Conservation (phyloP, 2,113 vertebrate species). For the Catharus bicknelli region DNA sequence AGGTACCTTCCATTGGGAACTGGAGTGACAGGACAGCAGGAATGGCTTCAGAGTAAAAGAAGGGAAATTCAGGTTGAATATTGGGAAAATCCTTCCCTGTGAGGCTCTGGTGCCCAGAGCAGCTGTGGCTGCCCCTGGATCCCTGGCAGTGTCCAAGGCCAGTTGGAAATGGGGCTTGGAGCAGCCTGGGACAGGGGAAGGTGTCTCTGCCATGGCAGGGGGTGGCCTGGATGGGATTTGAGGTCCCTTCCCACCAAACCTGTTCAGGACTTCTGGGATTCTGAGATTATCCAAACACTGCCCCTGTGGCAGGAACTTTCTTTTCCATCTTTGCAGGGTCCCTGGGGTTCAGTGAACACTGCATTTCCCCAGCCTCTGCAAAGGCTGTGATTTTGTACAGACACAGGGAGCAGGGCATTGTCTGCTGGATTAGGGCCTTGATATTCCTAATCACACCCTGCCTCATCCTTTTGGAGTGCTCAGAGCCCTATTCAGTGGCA, state of each 20-base stretch:
- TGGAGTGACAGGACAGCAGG: not conserved
- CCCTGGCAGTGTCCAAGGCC: not conserved
- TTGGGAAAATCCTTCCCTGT: not conserved
- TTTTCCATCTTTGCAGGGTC: not conserved
- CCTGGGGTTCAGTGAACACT: not conserved
- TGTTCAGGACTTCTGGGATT: not conserved
- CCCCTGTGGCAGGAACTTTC: not conserved
- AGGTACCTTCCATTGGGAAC: not conserved
- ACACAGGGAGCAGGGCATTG: conserved; percentile 50
- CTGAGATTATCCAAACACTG: too few species aligned
- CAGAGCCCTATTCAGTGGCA: conserved; percentile 72
- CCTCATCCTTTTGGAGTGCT: conserved; percentile 48
- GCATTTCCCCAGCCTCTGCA: not conserved
- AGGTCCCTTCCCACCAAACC: not conserved
- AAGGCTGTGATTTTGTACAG: conserved; percentile 49
- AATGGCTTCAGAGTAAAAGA: not conserved
- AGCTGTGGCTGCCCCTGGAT: not conserved
- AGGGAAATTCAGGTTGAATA: too few species aligned
- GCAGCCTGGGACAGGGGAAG: not conserved
- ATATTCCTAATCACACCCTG: conserved; percentile 65
- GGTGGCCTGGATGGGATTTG: rapidly evolving
- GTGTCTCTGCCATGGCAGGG: not conserved
- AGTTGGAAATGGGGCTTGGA: not conserved
- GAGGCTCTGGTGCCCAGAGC: not conserved
- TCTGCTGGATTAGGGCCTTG: conserved; percentile 65